Evolutionary conservation across 2,888 invertebrate species (phyloP), one percentile per base, ranked within the genome.

Genomic region (Corbicula japonica): DNA sequence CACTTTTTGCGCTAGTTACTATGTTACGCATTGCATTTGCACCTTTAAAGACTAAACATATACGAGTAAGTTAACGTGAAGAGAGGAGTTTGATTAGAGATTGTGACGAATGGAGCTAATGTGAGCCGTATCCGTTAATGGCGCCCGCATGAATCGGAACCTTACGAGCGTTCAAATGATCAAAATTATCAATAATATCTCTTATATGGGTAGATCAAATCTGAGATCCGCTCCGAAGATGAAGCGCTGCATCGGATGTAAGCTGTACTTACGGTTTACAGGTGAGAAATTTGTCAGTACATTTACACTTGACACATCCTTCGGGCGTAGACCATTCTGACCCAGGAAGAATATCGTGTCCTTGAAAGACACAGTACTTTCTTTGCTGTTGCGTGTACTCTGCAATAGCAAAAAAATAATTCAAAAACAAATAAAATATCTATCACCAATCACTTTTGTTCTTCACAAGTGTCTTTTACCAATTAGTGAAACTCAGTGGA

Each of bases 341-440:
- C n/a, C 26, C 26, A 8, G 65, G 65, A 18, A 65, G 34, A 50
- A 65, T 52, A 18, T 65, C 18, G 23, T 15, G 12, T 26, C 52
- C 65, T 35, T 65, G 26, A 65, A 65, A 65, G 6, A 8, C 3
- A 23, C 50, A 50, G 21, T 52, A 65, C n/a, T 50, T 65, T 28
- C 48, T 65, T 28, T 65, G 35, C 10, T 35, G 50, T 50, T 35
- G 2, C 0, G 50, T 50, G 35, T 50, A 65, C 32, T 50, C 65
- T 65, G 52, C 5, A 65, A 52, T 34, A 54, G n/a, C 32, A 38
- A 18, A 23, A 28, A 28, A 18, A 60, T 26, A 60, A 21, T 35
- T 21, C 15, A 38, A 12, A 38, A 38, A 35, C 2, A 4, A 21
- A 35, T 2, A 1, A n/a, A 35, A 34, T 2, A 2, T 5, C 2